These are phyloP conservation scores for Galerucella pusilla DNA, from an alignment of 2,888 invertebrate species.

Conservation along the genomic window DNA sequence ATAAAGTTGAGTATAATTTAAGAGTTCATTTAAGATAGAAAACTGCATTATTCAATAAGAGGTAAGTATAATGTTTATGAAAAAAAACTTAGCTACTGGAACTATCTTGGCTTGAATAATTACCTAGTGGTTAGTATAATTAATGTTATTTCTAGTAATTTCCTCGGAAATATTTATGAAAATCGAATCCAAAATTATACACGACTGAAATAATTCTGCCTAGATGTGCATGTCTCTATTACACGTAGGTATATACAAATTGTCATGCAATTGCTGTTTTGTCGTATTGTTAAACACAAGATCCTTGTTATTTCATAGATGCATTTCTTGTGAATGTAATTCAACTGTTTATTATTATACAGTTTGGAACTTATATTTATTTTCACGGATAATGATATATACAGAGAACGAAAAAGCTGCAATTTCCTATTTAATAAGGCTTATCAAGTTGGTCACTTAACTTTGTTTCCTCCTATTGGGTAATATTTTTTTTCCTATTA, in stretches of 20 bases:
- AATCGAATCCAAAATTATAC: slow-evolving; percentile 55
- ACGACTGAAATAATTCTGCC: slow-evolving; percentile 56
- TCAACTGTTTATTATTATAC: slow-evolving; percentile 37
- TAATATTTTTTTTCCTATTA: slow-evolving; percentile 21
- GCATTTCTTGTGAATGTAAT: slow-evolving; percentile 37
- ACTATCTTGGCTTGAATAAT: slow-evolving; percentile 53
- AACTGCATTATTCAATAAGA: slow-evolving; percentile 51
- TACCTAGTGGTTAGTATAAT: slow-evolving; percentile 50
- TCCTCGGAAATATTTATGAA: slow-evolving; percentile 59
- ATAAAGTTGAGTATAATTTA: slow-evolving; percentile 32
- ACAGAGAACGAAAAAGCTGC: slow-evolving; percentile 22
- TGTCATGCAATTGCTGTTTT: slow-evolving; percentile 55
- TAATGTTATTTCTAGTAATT: slow-evolving; percentile 55
- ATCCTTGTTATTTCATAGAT: slow-evolving; percentile 44
- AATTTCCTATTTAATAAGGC: slow-evolving; percentile 31
- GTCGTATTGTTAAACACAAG: slow-evolving; percentile 47
- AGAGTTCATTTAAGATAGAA: slow-evolving; percentile 47
- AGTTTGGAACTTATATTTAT: slow-evolving; percentile 25
- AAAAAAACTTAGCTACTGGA: slow-evolving; percentile 52
- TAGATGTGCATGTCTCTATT: slow-evolving; percentile 60
- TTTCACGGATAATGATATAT: slow-evolving; percentile 29
- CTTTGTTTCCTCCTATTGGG: slow-evolving; percentile 33
- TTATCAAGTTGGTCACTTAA: slow-evolving; percentile 31
- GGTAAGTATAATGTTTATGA: slow-evolving; percentile 51
- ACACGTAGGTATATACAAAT: slow-evolving; percentile 48